Conservation (phyloP, 1,140 invertebrate species). For the Trichoplusia ni region DNA sequence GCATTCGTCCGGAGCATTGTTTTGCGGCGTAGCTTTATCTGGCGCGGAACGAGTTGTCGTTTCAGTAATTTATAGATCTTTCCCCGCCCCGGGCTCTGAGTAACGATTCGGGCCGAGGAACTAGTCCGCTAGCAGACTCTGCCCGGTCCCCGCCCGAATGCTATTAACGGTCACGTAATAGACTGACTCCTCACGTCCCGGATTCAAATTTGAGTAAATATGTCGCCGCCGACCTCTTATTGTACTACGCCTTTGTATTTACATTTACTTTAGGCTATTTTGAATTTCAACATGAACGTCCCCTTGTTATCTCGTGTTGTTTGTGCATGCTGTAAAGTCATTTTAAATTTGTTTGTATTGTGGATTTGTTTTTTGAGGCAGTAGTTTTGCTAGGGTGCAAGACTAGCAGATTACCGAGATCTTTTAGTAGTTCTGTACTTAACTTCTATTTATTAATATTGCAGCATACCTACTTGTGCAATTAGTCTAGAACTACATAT, state of each 20-base stretch:
- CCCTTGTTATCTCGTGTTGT: constrained; percentile 48
- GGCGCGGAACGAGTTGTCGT: constrained; percentile 76
- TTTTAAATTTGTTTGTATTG: constrained; percentile 24
- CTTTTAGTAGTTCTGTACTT: too few relatives aligned
- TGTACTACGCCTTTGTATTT: constrained; percentile 51
- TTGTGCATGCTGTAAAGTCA: constrained; percentile 38
- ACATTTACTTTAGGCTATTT: constrained; percentile 53
- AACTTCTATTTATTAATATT: too few relatives aligned
- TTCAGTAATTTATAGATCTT: constrained; percentile 78
- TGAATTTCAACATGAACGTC: constrained; percentile 45
- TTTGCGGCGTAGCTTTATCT: constrained; percentile 78
- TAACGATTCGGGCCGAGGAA: constrained; percentile 62
- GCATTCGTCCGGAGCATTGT: constrained; percentile 74
- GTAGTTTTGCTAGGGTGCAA: too few relatives aligned
- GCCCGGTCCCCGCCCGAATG: constrained; percentile 53
- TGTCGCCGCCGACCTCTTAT: constrained; percentile 54
- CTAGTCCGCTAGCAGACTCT: constrained; percentile 49
- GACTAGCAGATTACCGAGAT: too few relatives aligned
- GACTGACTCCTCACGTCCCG: constrained; percentile 62
- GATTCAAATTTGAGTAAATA: constrained; percentile 72
- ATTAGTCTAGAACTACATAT: too few relatives aligned
- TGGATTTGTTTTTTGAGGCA: too few relatives aligned
- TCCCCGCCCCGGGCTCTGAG: constrained; percentile 68
- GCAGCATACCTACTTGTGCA: too few relatives aligned
- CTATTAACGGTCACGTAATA: constrained; percentile 74